These are phyloP conservation scores for Ryuthela nishihirai DNA, from an alignment of 2,888 invertebrate species.

Conservation along the genomic window DNA sequence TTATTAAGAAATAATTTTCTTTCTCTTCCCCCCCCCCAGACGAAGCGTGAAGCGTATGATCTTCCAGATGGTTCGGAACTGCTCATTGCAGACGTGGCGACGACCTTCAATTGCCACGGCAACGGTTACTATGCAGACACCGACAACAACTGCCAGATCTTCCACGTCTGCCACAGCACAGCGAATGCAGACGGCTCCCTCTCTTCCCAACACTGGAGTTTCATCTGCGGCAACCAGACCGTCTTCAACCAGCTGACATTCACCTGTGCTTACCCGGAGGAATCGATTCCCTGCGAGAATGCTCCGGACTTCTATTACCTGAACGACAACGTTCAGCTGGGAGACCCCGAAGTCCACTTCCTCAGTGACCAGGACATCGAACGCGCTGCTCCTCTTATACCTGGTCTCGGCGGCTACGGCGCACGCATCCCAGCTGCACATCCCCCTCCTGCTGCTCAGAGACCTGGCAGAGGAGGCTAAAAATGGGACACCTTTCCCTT, in stretches of 20 bases:
- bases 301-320: slow-evolving; percentile 39
- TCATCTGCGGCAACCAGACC: slow-evolving; percentile 39
- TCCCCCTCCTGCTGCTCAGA: neutral
- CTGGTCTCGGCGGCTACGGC: slow-evolving; percentile 10
- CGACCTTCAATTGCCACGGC: slow-evolving; percentile 34
- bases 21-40: too few species aligned
- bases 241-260: slow-evolving; percentile 39
- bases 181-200: slow-evolving; percentile 14
- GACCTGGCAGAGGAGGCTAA: too few species aligned
- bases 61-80: slow-evolving; percentile 39
- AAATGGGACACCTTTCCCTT: too few species aligned
- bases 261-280: slow-evolving; percentile 38
- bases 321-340: slow-evolving; percentile 34
- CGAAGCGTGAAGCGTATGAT: slow-evolving; percentile 37
- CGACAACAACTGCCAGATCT: slow-evolving; percentile 40
- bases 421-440: neutral
- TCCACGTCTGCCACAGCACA: slow-evolving; percentile 37
- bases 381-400: slow-evolving; percentile 30
- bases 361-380: slow-evolving; percentile 33
- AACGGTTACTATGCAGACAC: slow-evolving; percentile 39
- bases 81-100: slow-evolving; percentile 19
- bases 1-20: too few species aligned
- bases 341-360: slow-evolving; percentile 35
- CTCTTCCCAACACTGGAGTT: slow-evolving; percentile 33
- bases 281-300: slow-evolving; percentile 32